Conservation (phyloP, 1,140 invertebrate species). For the Drosophila pseudoananassae region DNA sequence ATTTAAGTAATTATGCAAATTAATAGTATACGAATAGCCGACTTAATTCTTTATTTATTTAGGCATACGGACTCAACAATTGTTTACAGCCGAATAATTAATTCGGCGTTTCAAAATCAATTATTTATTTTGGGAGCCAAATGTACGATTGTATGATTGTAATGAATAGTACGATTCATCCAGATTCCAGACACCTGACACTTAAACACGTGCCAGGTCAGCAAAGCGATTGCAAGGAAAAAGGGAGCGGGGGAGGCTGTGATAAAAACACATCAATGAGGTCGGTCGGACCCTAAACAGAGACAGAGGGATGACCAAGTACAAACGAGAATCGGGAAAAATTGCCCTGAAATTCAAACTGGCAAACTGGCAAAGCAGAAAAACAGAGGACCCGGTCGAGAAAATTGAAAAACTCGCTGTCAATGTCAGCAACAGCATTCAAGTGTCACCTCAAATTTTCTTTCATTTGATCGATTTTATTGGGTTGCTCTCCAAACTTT, state of each 20-base stretch:
- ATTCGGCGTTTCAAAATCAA: constrained; percentile 38
- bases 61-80: constrained; percentile 14
- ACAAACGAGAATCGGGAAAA: constrained; percentile 12
- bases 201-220: constrained; percentile 31
- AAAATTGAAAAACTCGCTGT: constrained; percentile 48
- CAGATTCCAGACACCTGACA: constrained; percentile 17
- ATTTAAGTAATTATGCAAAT: constrained; percentile 54
- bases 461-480: constrained; percentile 43
- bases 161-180: not conserved
- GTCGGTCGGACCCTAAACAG: constrained; percentile 18
- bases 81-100: constrained; percentile 34
- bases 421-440: constrained; percentile 46
- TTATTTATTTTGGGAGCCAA: constrained; percentile 34
- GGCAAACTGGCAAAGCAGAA: constrained; percentile 6
- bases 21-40: constrained; percentile 24
- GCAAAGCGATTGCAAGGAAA: not conserved
- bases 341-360: constrained; percentile 45
- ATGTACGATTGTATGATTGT: too few species aligned
- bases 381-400: constrained; percentile 12
- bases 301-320: constrained; percentile 19
- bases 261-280: constrained; percentile 48
- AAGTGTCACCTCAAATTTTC: constrained; percentile 45
- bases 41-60: constrained; percentile 32
- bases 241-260: not conserved
- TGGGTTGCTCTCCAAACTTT: constrained; percentile 27